Base-by-base conservation (phyloP, 35 echinoderm and acorn worm species). In the Heliocidaris tuberculata region DNA sequence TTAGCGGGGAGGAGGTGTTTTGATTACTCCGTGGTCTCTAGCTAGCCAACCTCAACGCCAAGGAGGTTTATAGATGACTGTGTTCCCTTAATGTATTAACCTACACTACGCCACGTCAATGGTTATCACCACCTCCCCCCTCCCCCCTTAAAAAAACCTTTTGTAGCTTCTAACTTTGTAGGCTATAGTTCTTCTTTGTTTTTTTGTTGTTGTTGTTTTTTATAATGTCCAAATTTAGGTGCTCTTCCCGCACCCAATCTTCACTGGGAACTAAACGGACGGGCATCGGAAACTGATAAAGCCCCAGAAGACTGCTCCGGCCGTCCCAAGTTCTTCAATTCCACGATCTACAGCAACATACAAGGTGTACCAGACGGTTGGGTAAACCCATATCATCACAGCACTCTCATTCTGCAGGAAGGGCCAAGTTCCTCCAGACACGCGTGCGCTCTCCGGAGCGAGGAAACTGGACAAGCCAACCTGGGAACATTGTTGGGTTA, bases 321-420 rank as follows among this genome's bases (percentile, higher is more conserved):
- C 2, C 91, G 91, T 52, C 91, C 31, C n/a, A 93, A 93, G 91
- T 30, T 93, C 91, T 48, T 17, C 91, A 89, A 32, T 24, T 48
- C 91, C n/a, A 93, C 91, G 5, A 59, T 93, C 47, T 93, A 93
- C 50, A 93, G n/a, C 91, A 93, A 49, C 91, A 59, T 42, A 5
- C 29, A 15, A 10, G 91, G 49, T 48, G 91, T 49, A 6, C 12
- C 50, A 11, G 91, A 93, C 50, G 91, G 91, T 31, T 10, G 48
- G 91, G 31, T 93, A 48, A 93, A 50, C 91, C 47, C 13, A 0
- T 24, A 49, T 27, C 19, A 30, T 13, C 50, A 93, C 30, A 93
- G 91, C 47, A 93, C 47, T 30, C 91, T 93, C 7, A 24, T 93
- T 2, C 91, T 93, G 6, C 12, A 93, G n/a, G 91, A 93, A 15